phyloP scores from a whole-genome alignment of 2,797 vertebrate genomes.

The Mus caroli region DNA sequence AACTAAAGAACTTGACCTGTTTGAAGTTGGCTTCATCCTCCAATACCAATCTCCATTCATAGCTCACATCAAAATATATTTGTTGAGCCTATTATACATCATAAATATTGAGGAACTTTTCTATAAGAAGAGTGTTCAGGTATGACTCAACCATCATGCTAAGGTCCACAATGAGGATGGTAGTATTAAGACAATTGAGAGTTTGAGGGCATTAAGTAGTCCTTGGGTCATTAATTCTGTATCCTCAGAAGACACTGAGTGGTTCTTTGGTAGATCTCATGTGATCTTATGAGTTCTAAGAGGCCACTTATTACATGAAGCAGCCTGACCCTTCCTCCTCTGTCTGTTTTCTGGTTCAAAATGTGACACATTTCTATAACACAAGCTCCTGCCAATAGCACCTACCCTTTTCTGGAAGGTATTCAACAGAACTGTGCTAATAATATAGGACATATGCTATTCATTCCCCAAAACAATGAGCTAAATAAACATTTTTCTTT shows the following conservation, averaged over 20 bases:
- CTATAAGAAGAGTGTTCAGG: neutral
- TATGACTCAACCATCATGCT: neutral
- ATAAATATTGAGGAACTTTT: neutral
- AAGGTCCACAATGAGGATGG: neutral
- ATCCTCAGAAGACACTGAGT: neutral
- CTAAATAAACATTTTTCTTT: neutral
- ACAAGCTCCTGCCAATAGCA: neutral
- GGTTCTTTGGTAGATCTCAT: neutral
- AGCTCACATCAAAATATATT: neutral
- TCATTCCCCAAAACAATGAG: neutral
- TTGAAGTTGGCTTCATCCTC: neutral
- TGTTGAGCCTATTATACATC: neutral
- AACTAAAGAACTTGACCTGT: neutral
- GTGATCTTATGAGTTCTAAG: neutral
- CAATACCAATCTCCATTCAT: neutral
- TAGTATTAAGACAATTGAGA: neutral
- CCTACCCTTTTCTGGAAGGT: neutral
- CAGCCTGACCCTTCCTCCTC: neutral
- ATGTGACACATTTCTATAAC: neutral
- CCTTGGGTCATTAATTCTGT: neutral
- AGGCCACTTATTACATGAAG: neutral
- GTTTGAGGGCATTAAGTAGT: neutral
- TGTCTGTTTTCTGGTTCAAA: neutral
- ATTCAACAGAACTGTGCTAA: neutral
- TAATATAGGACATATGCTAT: neutral